Evolutionary conservation across 2,888 invertebrate genomes (phyloP), one percentile per base, ranked within the genome.

Genomic region (Ornithoptera alexandrae): DNA sequence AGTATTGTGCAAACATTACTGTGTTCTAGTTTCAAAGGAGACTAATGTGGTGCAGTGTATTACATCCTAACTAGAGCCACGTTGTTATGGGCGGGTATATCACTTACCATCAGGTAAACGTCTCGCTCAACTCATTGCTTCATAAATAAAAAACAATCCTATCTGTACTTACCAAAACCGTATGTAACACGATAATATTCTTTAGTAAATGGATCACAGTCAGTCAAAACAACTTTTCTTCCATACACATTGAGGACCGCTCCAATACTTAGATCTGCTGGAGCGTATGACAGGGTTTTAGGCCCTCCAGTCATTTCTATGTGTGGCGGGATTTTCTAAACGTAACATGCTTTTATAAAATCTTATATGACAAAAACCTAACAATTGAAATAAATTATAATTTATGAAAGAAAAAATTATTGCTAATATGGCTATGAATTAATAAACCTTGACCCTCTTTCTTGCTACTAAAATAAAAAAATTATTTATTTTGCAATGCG

Each of bases 151-250:
- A 6, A 22, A 2, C 18, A 6, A 53, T 10, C 22, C 57, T 22
- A 0, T 39, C 6, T 24, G 10, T 58, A 77, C 82, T 80, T 81
- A 94, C 94, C 93, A 72, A 95, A 87, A 57, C 95, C 94, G 81
- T 94, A 95, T 72, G 95, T 96, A 69, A 94, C 93, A 3, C 94
- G 91, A 87, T 98, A 98, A 87, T 96, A 98, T 69, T 97, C 95
- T 83, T 95, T 96, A 0, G 98, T 98, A 77, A 95, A 98, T 1
- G 94, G 92, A 87, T 98, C 98, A 78, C 97, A 97, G 82, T 97
- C 96, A 0, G 95, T 96, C 0, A 98, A 86, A 0, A 97, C 93
- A 30, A 98, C 94, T 73, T 95, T 95, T 30, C 98, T 93, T 2
- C 97, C 97, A 80, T 94, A 98, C 6, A 97, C 95, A 81, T 97